Evolutionary conservation across 2,888 invertebrate species (phyloP), one percentile per base, ranked within the genome.

Genomic region (Caenorhabditis angaria): DNA sequence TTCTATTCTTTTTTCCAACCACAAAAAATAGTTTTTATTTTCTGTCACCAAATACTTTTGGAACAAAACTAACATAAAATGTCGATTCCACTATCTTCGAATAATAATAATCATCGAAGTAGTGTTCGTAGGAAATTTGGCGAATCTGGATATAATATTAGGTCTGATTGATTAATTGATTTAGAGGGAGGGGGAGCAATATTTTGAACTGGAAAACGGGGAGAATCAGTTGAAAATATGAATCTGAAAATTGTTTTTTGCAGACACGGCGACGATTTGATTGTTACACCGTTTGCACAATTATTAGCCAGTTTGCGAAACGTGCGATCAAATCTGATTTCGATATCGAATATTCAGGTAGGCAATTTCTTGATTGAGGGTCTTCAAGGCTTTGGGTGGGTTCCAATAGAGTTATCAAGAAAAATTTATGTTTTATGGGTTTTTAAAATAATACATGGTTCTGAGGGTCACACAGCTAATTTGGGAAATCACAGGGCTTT

Each of bases 231-330:
- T 10, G 5, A 48, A 48, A 10, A 5, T 10, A 48, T n/a, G 48
- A 8, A 12, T 10, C 18, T 32, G 5, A 8, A 12, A 18, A 18
- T 41, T 50, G 50, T 22, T 24, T 22, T 58, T 90, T 91, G 69
- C 90, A 92, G 95, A 90, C 96, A 97, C 91, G 96, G 96, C 88
- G 97, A 99, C 91, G 97, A 97, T 91, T 92, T 97, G 90, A 99
- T 99, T 89, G 97, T 99, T 89, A 99, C 99, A 87, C 99, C 99
- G 87, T 99, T 99, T 91, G 99, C 99, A 90, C 99, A 99, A 92
- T 94, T 99, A 90, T 92, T 99, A 90, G 97, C 97, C 89, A 96
- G 96, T 90, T 92, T 99, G 89, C 93, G 97, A 88, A 96, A 95
- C 90, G 96, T 99, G 87, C 93, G 97, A 89, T 95, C 93, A 91